Evolutionary conservation across 2,797 vertebrate species (phyloP).

Genomic region (Protonibea diacanthus): DNA sequence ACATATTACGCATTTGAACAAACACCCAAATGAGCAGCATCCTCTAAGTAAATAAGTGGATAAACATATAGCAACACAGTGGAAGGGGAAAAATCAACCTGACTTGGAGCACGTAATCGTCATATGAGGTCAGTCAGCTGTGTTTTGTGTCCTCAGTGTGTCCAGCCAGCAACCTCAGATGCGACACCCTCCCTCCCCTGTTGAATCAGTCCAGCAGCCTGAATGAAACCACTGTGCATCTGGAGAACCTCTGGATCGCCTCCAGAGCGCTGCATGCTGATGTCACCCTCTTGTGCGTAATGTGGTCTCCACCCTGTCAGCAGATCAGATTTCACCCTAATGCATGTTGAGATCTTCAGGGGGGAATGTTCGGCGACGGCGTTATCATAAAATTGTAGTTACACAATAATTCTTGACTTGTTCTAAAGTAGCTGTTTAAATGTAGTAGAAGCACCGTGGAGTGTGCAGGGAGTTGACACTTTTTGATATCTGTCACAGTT

Average conservation of each 20-base stretch:
- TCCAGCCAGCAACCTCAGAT: conserved; percentile 56
- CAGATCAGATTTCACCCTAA: conserved; percentile 57
- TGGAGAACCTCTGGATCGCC: conserved; percentile 75
- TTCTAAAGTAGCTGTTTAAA: not conserved
- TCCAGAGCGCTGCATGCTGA: conserved; percentile 73
- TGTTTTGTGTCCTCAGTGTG: conserved; percentile 42
- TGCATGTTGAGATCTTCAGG: conserved; percentile 27
- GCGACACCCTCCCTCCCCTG: conserved; percentile 51
- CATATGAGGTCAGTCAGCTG: conserved; percentile 70
- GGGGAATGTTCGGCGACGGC: not conserved
- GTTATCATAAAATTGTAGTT: conserved; percentile 1
- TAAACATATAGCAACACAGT: conserved; percentile 18
- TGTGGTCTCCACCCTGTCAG: conserved; percentile 72
- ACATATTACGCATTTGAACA: not conserved
- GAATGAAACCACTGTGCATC: conserved; percentile 75
- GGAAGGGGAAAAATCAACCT: conserved; percentile 36
- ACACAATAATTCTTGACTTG: not conserved
- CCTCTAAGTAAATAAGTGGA: conserved; percentile 4
- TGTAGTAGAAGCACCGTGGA: not conserved
- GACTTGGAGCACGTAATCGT: conserved; percentile 39
- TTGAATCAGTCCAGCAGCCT: conserved; percentile 51
- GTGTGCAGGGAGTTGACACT: not conserved
- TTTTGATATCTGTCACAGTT: not conserved
- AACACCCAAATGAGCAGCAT: conserved; percentile 8
- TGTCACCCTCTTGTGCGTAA: conserved; percentile 73